Percentiles rank a stretch among this genome's conserved stretches.
Evolutionary conservation across 1,140 invertebrate genomes (phyloP).

Genomic region (Ridgeia piscesae): DNA sequence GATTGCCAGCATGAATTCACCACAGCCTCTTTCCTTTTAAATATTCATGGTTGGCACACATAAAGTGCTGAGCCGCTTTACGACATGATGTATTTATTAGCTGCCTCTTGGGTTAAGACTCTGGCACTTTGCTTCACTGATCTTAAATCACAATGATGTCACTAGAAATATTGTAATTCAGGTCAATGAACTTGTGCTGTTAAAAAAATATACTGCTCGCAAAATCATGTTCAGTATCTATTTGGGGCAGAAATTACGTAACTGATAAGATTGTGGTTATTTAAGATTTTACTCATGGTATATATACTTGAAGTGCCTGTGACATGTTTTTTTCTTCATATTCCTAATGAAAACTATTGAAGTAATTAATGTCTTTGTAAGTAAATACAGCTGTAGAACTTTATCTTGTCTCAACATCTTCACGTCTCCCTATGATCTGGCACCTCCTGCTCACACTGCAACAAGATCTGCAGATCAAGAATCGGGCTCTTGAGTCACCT

Average conservation of each 20-base stretch:
- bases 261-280: background rate
- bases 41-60: background rate
- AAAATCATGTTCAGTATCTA: background rate
- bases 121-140: background rate
- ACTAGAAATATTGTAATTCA: background rate
- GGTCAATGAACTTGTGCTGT: background rate
- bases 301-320: no score
- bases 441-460: no score
- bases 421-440: no score
- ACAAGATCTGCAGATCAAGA: no score
- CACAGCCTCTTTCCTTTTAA: background rate
- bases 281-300: no score
- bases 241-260: background rate
- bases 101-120: background rate
- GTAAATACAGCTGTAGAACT: no score
- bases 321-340: background rate
- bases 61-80: background rate
- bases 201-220: background rate
- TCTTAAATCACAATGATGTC: background rate
- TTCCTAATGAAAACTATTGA: background rate
- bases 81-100: background rate
- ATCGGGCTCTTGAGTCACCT: no score
- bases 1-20: background rate
- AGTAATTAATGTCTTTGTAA: no score
- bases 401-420: no score